Conservation (phyloP, 1,140 invertebrate species). For the Medauroidea extradentata region DNA sequence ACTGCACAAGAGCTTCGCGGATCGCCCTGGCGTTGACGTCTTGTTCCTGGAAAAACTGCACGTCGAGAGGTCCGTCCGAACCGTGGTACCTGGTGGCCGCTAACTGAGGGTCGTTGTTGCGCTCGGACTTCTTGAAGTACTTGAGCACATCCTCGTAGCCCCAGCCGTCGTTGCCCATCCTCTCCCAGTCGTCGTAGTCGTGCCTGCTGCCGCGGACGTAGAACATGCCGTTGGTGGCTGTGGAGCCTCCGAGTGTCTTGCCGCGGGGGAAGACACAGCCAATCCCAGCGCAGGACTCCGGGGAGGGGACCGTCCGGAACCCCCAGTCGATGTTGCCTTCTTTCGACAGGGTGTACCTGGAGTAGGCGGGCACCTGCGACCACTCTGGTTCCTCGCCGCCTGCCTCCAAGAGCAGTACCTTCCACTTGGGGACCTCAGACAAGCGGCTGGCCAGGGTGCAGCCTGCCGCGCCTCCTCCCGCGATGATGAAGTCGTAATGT, state of each 20-base stretch:
- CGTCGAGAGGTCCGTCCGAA: constrained; percentile 59
- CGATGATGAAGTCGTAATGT: not conserved
- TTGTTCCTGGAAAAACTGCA: constrained; percentile 79
- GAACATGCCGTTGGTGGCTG: constrained; percentile 59
- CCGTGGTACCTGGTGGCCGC: constrained; percentile 70
- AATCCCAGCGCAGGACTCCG: constrained; percentile 5
- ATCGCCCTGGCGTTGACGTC: constrained; percentile 80
- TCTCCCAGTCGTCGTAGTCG: constrained; percentile 83
- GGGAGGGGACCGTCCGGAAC: not conserved
- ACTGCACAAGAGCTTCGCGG: constrained; percentile 79
- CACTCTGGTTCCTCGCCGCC: constrained; percentile 30
- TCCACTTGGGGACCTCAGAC: constrained; percentile 34
- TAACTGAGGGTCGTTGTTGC: constrained; percentile 80
- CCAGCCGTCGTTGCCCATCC: constrained; percentile 65
- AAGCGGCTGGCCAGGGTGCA: constrained; percentile 21
- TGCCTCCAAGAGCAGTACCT: constrained; percentile 48
- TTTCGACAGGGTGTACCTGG: not conserved
- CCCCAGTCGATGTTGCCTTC: not conserved
- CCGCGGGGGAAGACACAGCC: constrained; percentile 42
- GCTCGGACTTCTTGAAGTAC: constrained; percentile 52
- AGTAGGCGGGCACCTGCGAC: constrained; percentile 1
- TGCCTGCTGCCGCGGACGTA: constrained; percentile 57
- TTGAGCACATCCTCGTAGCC: not conserved
- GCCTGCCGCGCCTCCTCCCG: not conserved
- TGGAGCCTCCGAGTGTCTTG: constrained; percentile 54